Percentiles rank a stretch among this genome's conserved stretches.
These are phyloP conservation scores for Polymixis lichenea DNA, from an alignment of 2,888 invertebrate genomes.

Conservation along the genomic window DNA sequence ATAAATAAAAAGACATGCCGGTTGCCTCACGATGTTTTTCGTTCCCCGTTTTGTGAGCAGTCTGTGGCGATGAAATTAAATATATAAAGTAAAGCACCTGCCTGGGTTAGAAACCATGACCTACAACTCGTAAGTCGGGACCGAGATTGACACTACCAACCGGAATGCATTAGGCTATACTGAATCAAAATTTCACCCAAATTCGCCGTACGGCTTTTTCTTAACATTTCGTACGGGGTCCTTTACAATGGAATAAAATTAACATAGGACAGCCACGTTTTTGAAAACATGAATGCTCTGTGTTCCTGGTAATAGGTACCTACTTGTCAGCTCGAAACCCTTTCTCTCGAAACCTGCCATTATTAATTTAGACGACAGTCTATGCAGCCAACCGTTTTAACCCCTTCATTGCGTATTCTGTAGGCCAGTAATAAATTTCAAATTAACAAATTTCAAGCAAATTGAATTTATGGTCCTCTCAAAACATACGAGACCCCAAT, in stretches of 20 bases:
- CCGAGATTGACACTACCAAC: too few species aligned
- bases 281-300: neutral
- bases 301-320: conserved; percentile 4
- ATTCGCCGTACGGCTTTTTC: too few species aligned
- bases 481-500: conserved; percentile 54
- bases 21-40: too few species aligned
- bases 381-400: conserved; percentile 43
- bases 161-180: too few species aligned
- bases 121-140: too few species aligned
- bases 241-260: neutral
- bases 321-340: conserved; percentile 12
- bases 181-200: too few species aligned
- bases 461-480: conserved; percentile 62
- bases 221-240: too few species aligned
- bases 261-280: conserved; percentile 10
- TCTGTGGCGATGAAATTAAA: too few species aligned
- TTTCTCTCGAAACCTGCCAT: conserved; percentile 42
- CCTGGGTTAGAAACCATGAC: too few species aligned
- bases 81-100: too few species aligned
- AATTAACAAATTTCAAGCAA: conserved; percentile 63
- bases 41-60: too few species aligned
- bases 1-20: too few species aligned
- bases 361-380: conserved; percentile 57
- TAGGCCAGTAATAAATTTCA: conserved; percentile 57
- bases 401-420: conserved; percentile 62